Conservation (phyloP, 2,113 vertebrate genomes). For the Clarias batrachus region DNA sequence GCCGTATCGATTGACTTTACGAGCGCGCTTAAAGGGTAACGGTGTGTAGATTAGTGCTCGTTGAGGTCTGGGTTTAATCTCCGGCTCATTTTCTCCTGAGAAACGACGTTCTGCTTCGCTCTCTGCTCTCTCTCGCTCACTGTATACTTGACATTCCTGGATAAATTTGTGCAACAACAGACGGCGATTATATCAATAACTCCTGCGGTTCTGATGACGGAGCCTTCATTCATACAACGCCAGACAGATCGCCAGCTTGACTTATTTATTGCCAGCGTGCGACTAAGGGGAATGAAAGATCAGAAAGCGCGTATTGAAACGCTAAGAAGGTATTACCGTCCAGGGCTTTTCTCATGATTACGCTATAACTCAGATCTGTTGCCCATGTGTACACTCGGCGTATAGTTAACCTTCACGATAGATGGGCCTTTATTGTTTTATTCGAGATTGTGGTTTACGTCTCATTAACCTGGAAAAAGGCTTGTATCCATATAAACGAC, state of each 20-base stretch:
- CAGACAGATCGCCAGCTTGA: not conserved
- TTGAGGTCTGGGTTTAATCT: conserved; percentile 25
- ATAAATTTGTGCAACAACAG: not conserved
- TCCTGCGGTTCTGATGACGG: not conserved
- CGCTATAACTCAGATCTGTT: not conserved
- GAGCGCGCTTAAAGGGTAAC: conserved; percentile 52
- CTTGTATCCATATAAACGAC: conserved; percentile 14
- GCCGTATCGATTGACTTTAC: conserved; percentile 16
- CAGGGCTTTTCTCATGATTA: not conserved
- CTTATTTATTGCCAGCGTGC: not conserved
- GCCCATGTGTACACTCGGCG: not conserved
- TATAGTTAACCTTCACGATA: conserved; percentile 20
- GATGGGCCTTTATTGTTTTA: conserved; percentile 29
- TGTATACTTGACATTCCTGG: not conserved
- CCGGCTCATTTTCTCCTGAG: conserved; percentile 37
- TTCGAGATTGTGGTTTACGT: conserved; percentile 24
- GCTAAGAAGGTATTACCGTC: not conserved
- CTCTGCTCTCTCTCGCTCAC: not conserved
- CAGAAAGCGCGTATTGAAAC: not conserved
- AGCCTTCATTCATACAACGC: not conserved
- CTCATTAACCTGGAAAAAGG: conserved; percentile 30
- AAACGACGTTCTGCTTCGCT: conserved; percentile 20
- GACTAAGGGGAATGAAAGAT: not conserved
- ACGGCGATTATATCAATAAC: not conserved
- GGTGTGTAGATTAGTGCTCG: conserved; percentile 32